phyloP scores from a whole-genome alignment of 2,797 vertebrate genomes.

The Sardinella longiceps region DNA sequence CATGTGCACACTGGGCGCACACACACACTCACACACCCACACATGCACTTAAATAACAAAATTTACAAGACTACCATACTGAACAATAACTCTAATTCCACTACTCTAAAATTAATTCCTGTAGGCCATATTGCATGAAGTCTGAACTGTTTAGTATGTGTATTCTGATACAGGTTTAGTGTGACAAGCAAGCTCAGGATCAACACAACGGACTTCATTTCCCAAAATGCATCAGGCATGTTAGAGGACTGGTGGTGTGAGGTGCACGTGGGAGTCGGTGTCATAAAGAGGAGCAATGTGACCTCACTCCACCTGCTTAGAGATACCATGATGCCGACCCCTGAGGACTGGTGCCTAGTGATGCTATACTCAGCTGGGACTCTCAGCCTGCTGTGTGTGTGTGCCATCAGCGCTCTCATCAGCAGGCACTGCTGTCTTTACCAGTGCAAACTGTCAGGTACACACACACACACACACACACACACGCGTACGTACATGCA shows the following conservation, averaged over 20 bases:
- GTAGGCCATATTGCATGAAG: no score
- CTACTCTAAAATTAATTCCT: no score
- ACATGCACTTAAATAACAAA: not conserved
- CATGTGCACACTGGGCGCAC: no score
- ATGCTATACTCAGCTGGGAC: not conserved
- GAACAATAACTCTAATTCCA: not conserved
- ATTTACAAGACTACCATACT: not conserved
- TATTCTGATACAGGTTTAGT: not conserved
- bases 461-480: not conserved
- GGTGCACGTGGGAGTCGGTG: not conserved
- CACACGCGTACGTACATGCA: not conserved
- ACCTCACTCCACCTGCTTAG: not conserved
- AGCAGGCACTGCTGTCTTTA: not conserved
- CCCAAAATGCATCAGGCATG: not conserved
- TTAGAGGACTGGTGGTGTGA: slow-evolving; percentile 9
- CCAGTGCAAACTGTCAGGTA: not conserved
- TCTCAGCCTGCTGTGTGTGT: not conserved
- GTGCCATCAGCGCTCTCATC: not conserved
- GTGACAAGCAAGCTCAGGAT: not conserved
- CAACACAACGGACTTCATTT: not conserved
- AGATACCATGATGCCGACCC: not conserved
- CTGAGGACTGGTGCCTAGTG: not conserved
- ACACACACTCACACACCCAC: not conserved
- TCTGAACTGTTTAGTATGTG: not conserved
- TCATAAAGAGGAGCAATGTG: not conserved